A percentile compares a stretch with the other conserved stretches of the same genome.
phyloP scores from a whole-genome alignment of 23 tunicate species.

The Botrylloides violaceus region DNA sequence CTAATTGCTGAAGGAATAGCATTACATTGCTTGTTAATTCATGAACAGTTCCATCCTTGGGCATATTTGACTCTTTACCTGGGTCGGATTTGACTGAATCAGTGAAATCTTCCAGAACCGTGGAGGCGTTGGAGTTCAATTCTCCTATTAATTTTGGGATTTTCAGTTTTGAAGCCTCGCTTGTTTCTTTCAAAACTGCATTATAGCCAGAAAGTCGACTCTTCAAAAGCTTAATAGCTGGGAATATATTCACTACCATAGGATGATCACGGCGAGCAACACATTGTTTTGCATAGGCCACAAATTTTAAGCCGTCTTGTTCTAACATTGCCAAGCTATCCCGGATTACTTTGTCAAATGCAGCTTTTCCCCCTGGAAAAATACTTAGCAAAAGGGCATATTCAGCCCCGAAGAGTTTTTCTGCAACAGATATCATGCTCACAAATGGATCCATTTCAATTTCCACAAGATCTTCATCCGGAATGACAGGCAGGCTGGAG shows the following conservation, averaged over 20 bases:
- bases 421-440: slow-evolving; percentile 38
- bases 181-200: slow-evolving; percentile 36
- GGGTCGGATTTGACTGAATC: slow-evolving; percentile 93
- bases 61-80: slow-evolving; percentile 91
- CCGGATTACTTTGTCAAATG: slow-evolving; percentile 43
- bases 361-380: neutral
- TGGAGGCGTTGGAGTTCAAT: slow-evolving; percentile 45
- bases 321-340: slow-evolving; percentile 39
- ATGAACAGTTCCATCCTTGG: slow-evolving; percentile 98
- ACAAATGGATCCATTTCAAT: slow-evolving; percentile 80
- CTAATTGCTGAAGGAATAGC: slow-evolving; percentile 87
- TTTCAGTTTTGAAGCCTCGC: slow-evolving; percentile 27
- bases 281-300: slow-evolving; percentile 69
- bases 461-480: slow-evolving; percentile 80
- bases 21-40: slow-evolving; percentile 94
- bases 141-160: slow-evolving; percentile 63
- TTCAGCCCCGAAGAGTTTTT: slow-evolving; percentile 8
- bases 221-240: slow-evolving; percentile 70
- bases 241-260: slow-evolving; percentile 70
- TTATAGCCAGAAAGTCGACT: slow-evolving; percentile 24
- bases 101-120: slow-evolving; percentile 72
- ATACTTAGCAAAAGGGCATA: neutral
- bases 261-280: slow-evolving; percentile 73
- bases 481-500: slow-evolving; percentile 32
- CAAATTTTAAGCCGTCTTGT: slow-evolving; percentile 66